Base-by-base conservation (phyloP, 92 coral and sea anemone genomes). In the Epizoanthus rinbou region DNA sequence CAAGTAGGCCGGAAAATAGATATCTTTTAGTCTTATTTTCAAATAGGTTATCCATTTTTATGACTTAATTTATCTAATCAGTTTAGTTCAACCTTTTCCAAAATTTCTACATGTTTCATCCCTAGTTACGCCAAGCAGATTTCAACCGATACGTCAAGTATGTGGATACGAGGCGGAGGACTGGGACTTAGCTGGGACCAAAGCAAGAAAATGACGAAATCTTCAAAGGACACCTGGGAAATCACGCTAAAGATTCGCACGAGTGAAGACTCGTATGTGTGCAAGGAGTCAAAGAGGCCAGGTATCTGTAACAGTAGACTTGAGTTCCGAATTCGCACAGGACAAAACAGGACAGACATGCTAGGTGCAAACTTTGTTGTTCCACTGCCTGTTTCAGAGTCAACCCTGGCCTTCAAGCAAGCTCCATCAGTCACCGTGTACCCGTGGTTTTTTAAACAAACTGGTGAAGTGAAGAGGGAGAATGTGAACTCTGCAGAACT, bases 151-250 rank as follows among this genome's bases (percentile, higher is more conserved):
- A 54, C 84, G 2, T 31, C 83, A 31, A 76, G 74, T 5, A 82
- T 87, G 90, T 87, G 81, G 82, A n/a, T 87, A n/a, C 80, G 90
- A 15, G 90, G 90, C 16, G 58, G 74, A 14, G 83, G 84, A 31
- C 68, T 87, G 47, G 90, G 87, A n/a, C 59, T 87, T 47, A 82
- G 83, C 22, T 87, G 90, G 90, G 15, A 23, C 23, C 41, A 58
- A 75, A 76, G 90, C 47, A 65, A 87, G 50, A 54, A 73, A 59
- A 82, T 87, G 90, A 57, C 33, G 43, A 75, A 82, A 63, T 21
- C 54, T 11, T 24, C 19, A 59, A 66, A 37, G 67, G 87, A 87
- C 57, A 74, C 87, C 39, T 87, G 90, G 90, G 90, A 65, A 59
- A 35, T 57, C 57, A 54, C 57, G n/a, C 59, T 82, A 0, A 10